Base-by-base conservation (phyloP, 1,140 invertebrate genomes). In the Epicauta chinensis region DNA sequence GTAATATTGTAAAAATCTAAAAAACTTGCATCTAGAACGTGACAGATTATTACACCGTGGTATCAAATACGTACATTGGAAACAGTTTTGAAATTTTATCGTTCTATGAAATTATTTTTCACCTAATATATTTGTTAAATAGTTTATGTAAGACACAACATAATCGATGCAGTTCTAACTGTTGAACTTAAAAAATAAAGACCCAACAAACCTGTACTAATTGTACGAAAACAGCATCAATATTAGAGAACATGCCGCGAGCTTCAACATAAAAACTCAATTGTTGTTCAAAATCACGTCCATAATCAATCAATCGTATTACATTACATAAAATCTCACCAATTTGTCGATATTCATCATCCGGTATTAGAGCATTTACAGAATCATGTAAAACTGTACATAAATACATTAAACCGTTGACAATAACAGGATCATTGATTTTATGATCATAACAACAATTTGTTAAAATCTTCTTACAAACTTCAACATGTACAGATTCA, bases 191-290 rank as follows among this genome's bases (percentile, higher is more conserved):
- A n/a, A n/a, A n/a, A n/a, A n/a, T n/a, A n/a, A n/a, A n/a, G n/a
- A n/a, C n/a, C n/a, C n/a, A n/a, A n/a, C n/a, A n/a, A n/a, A 90
- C 89, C 69, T 95, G 90, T 13, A 97, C 84, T 16, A 97, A 75
- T 35, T 91, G 82, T 12, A 84, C 75, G 44, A 94, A 81, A 12
- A 97, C 89, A 2, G 81, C 70, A 68, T 97, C 93, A 16, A 97
- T 76, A 74, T 95, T 96, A 16, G 86, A 84, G 72, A 96, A 97
- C 0, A 84, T 79, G 14, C 85, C 84, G 54, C 95, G 76, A 9
- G 90, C 86, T 71, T 97, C 93, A 2, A 91, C 93, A 73, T 92
- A 97, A 75, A 97, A 97, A 67, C 82, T 87, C 2, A 98, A 75
- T 67, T 95, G 90, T 62, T 89, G 86, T 69, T 95, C 92, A 70